phyloP scores from a whole-genome alignment of 2,888 invertebrate species.

The Phengaris arion region DNA sequence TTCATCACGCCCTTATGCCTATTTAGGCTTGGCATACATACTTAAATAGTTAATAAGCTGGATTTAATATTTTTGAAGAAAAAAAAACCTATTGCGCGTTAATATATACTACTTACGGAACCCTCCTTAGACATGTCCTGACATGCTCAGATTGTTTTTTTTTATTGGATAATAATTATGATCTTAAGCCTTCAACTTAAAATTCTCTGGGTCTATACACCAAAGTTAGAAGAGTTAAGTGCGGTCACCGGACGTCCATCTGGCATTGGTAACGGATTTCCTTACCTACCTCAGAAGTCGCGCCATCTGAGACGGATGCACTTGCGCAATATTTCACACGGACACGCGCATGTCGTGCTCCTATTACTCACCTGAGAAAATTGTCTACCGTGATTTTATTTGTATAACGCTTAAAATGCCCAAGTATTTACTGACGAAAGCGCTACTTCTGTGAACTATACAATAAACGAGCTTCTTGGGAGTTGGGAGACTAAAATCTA shows the following conservation, averaged over 20 bases:
- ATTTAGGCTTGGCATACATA: no score
- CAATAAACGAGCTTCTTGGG: background rate
- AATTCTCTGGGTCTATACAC: background rate
- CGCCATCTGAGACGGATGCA: background rate
- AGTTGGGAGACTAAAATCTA: background rate
- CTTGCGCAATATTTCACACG: slow-evolving; percentile 19
- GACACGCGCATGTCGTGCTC: background rate
- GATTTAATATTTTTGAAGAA: no score
- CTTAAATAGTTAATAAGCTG: no score
- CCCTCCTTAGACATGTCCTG: no score
- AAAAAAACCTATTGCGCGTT: no score
- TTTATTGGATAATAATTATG: no score
- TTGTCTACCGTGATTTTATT: background rate
- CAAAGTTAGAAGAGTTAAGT: background rate
- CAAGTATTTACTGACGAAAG: background rate
- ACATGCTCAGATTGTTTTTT: no score
- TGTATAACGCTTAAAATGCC: background rate
- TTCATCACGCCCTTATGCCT: no score
- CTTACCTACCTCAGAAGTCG: background rate
- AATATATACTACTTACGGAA: no score
- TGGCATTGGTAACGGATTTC: slow-evolving; percentile 18
- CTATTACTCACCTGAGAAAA: slow-evolving; percentile 14
- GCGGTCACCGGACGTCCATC: background rate
- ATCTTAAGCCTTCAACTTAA: background rate
- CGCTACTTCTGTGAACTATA: background rate